Percentiles rank a stretch among this genome's conserved stretches.
Conservation (phyloP, 2,888 invertebrate genomes). For the Chloroclysta siterata region DNA sequence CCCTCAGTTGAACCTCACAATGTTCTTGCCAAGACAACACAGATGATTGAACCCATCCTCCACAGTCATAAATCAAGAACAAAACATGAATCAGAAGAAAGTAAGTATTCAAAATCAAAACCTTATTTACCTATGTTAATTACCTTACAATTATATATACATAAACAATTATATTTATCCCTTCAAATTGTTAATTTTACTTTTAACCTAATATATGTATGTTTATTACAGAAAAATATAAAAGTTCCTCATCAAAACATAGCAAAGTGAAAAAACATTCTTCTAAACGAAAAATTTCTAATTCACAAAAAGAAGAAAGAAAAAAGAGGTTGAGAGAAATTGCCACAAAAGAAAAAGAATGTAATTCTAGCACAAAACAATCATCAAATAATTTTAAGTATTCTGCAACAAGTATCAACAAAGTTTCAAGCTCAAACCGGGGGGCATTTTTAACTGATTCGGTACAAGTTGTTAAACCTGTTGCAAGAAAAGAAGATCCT, state of each 20-base stretch:
- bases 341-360: conserved; percentile 64
- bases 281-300: conserved; percentile 53
- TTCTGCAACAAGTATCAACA: conserved; percentile 61
- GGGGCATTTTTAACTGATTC: conserved; percentile 82
- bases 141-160: no score
- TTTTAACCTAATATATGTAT: not conserved
- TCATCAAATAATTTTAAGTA: conserved; percentile 50
- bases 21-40: conserved; percentile 53
- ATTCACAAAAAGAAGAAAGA: conserved; percentile 73
- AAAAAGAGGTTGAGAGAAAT: conserved; percentile 81
- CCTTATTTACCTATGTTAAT: no score
- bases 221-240: conserved; percentile 54
- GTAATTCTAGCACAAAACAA: conserved; percentile 44
- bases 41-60: conserved; percentile 63
- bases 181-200: not conserved
- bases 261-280: conserved; percentile 50
- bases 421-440: conserved; percentile 80
- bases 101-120: conserved; percentile 50
- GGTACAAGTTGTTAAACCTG: conserved; percentile 55
- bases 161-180: no score
- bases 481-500: conserved; percentile 51
- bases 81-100: conserved; percentile 45
- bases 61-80: conserved; percentile 51
- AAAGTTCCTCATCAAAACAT: conserved; percentile 47
- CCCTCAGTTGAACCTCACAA: conserved; percentile 26